phyloP scores from a whole-genome alignment of 23 tunicate genomes.

The Diplosoma virens region DNA sequence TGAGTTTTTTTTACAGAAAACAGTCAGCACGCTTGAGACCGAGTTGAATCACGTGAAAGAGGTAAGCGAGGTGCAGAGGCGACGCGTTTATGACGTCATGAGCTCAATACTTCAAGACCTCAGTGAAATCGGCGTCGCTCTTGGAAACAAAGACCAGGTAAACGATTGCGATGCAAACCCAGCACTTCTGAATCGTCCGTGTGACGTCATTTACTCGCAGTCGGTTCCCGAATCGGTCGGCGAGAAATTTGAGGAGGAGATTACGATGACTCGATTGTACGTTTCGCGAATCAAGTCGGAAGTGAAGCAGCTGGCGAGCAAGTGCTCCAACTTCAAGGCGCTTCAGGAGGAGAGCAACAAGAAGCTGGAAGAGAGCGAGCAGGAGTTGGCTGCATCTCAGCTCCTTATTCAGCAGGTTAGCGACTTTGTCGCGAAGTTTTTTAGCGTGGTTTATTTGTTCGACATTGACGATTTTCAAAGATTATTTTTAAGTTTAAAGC shows the following conservation, averaged over 20 bases:
- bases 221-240: constrained; percentile 79
- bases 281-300: constrained; percentile 92
- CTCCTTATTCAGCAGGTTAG: constrained; percentile 82
- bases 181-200: too few species aligned
- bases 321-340: constrained; percentile 54
- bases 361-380: constrained; percentile 88
- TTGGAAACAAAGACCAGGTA: constrained; percentile 81
- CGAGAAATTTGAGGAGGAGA: constrained; percentile 93
- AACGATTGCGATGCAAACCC: too few species aligned
- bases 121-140: constrained; percentile 79
- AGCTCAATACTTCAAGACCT: constrained; percentile 77
- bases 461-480: too few species aligned
- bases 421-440: too few species aligned
- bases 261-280: constrained; percentile 82
- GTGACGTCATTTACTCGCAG: constrained; percentile 37
- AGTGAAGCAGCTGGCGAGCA: constrained; percentile 78
- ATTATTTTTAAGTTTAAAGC: too few species aligned
- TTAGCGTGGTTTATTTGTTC: too few species aligned
- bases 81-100: constrained; percentile 85
- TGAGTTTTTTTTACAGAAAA: background rate
- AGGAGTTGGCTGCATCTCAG: constrained; percentile 72
- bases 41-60: constrained; percentile 75
- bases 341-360: constrained; percentile 55
- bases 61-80: constrained; percentile 64
- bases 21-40: constrained; percentile 31